Evolutionary conservation across 2,888 invertebrate species (phyloP), one percentile per base, ranked within the genome.

Genomic region (Endotricha flammealis): DNA sequence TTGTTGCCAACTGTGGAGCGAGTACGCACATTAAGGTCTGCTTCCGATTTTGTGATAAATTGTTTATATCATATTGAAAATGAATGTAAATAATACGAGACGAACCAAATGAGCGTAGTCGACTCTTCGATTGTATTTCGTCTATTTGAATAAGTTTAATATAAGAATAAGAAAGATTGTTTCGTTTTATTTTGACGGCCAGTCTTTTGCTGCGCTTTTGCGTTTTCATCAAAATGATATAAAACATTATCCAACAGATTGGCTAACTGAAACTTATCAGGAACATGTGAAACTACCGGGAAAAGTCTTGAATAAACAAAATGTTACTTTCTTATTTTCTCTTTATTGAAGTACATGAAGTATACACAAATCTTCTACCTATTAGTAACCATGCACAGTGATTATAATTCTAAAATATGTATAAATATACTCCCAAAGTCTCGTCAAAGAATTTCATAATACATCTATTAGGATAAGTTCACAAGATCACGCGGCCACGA

Each of bases 321-420:
- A 36, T 17, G 12, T 16, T 24, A 20, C 23, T 32, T 35, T 40
- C 39, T 43, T 50, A 37, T 49, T 50, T 50, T 55, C 51, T 48
- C 53, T 77, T 75, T 74, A 77, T 74, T 74, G 60, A 20, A 58
- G 58, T 67, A 73, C 59, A 64, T 58, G 57, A 57, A 56, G 64
- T 58, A 61, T 63, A 69, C 61, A 65, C 59, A 62, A 63, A 61
- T 64, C 50, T 46, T 57, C 64, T 70, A 66, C 59, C 61, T 50
- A 57, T 63, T 64, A 75, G 65, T 74, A 70, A 77, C 68, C 74
- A 75, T 69, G 68, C 70, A 65, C 51, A 60, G 52, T 58, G 45
- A 36, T 49, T 49, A 57, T 46, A 54, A 54, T 52, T 47, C 44
- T 57, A 56, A 47, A 40, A 48, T 46, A n/a, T 53, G 44, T 55